These are phyloP conservation scores for Limnephilus auricula DNA, from an alignment of 2,888 invertebrate species.

Conservation along the genomic window DNA sequence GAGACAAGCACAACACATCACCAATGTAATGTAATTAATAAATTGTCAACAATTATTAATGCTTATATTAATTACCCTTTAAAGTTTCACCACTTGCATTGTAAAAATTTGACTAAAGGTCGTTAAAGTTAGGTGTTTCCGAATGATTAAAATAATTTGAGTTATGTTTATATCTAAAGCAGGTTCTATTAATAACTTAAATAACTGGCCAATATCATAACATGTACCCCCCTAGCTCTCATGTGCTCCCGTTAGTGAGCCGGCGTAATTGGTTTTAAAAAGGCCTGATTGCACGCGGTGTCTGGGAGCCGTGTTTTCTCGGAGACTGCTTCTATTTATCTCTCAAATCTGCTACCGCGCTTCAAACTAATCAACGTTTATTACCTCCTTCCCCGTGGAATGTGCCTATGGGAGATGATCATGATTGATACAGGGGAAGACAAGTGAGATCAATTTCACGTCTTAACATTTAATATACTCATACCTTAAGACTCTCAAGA, in stretches of 20 bases:
- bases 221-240: neutral
- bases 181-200: neutral
- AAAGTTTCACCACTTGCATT: no score
- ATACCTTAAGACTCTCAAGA: no score
- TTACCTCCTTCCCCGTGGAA: neutral
- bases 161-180: neutral
- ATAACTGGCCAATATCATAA: neutral
- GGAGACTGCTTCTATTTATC: slow-evolving; percentile 8
- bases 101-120: no score
- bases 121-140: no score
- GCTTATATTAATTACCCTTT: no score
- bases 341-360: slow-evolving; percentile 26
- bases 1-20: no score
- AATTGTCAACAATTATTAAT: no score
- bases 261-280: slow-evolving; percentile 2
- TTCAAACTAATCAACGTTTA: slow-evolving; percentile 5
- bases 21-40: no score
- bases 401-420: slow-evolving; percentile 11
- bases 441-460: slow-evolving; percentile 5
- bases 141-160: neutral
- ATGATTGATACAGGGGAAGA: slow-evolving; percentile 6
- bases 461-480: slow-evolving; percentile 7
- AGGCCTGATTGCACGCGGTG: slow-evolving; percentile 14
- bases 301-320: slow-evolving; percentile 4
- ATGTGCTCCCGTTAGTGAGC: slow-evolving; percentile 8